Conservation (phyloP, 2,797 vertebrate genomes). For the Enteromius trimaculatus region DNA sequence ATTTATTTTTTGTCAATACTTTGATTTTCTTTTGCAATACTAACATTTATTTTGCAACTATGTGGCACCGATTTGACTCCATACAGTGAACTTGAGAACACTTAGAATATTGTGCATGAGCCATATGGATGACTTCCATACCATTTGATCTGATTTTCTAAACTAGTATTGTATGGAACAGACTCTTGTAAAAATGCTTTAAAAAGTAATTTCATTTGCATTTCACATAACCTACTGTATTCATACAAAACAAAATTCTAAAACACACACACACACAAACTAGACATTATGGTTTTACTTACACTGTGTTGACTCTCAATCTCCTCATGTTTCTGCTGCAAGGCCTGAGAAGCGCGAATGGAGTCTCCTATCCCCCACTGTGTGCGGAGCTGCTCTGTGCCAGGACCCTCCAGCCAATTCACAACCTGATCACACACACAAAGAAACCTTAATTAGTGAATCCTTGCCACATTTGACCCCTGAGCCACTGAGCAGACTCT, state of each 20-base stretch:
- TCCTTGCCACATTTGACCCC: not conserved
- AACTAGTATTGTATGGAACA: not conserved
- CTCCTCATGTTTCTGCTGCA: slow-evolving; percentile 98
- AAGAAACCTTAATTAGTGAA: slow-evolving; percentile 24
- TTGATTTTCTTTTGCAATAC: not conserved
- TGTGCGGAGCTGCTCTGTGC: slow-evolving; percentile 92
- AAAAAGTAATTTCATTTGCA: not conserved
- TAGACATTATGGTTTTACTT: slow-evolving; percentile 66
- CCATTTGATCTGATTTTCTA: no score
- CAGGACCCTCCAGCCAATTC: slow-evolving; percentile 98
- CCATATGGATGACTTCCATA: not conserved
- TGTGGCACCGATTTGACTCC: not conserved
- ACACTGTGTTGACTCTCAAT: slow-evolving; percentile 99
- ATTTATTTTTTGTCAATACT: not conserved
- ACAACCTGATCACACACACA: slow-evolving; percentile 83
- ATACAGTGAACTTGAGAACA: not conserved
- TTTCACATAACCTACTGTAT: not conserved
- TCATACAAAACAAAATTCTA: no score
- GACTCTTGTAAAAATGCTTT: not conserved
- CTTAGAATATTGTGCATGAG: not conserved
- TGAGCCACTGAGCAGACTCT: not conserved
- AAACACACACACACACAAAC: not conserved
- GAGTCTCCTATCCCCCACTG: slow-evolving; percentile 98
- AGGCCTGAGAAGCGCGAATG: slow-evolving; percentile 91
- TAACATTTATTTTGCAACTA: no score